These are phyloP conservation scores for Notodonta dromedarius DNA, from an alignment of 2,888 invertebrate species.

Conservation along the genomic window DNA sequence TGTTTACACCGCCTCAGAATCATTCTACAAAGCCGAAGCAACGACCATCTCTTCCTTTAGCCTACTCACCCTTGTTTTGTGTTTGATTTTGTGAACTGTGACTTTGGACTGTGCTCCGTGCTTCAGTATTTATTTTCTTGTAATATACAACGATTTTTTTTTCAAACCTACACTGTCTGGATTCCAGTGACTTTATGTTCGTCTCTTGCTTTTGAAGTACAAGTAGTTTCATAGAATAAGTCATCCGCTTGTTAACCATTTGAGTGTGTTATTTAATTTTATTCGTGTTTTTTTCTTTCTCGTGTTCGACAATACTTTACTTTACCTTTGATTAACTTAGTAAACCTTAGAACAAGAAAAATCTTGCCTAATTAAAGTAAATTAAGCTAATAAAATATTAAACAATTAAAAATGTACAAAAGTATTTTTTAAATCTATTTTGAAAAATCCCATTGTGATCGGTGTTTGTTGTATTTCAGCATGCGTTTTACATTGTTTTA, in stretches of 20 bases:
- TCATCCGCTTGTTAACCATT: slow-evolving; percentile 43
- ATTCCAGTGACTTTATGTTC: slow-evolving; percentile 44
- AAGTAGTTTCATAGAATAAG: slow-evolving; percentile 39
- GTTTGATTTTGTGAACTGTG: slow-evolving; percentile 69
- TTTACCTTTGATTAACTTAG: too few species aligned
- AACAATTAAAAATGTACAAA: slow-evolving; percentile 39
- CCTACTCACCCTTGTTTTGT: slow-evolving; percentile 60
- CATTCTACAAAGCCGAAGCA: slow-evolving; percentile 60
- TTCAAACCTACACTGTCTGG: slow-evolving; percentile 28
- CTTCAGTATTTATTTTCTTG: slow-evolving; percentile 48
- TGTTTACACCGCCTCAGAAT: slow-evolving; percentile 73
- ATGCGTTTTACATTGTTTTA: slow-evolving; percentile 54
- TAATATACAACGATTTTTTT: slow-evolving; percentile 38
- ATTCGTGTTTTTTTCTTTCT: slow-evolving; percentile 37
- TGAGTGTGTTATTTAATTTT: slow-evolving; percentile 42
- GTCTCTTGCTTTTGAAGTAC: slow-evolving; percentile 48
- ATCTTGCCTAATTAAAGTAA: slow-evolving; percentile 53
- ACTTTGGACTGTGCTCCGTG: slow-evolving; percentile 50
- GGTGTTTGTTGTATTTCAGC: slow-evolving; percentile 54
- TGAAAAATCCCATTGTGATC: slow-evolving; percentile 52
- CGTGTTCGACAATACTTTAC: slow-evolving; percentile 31
- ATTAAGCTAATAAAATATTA: slow-evolving; percentile 15
- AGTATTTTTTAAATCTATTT: slow-evolving; percentile 31
- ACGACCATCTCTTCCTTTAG: slow-evolving; percentile 58
- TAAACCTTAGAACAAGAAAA: too few species aligned